phyloP scores from a whole-genome alignment of 2,113 vertebrate species.

The Microtus oregoni region DNA sequence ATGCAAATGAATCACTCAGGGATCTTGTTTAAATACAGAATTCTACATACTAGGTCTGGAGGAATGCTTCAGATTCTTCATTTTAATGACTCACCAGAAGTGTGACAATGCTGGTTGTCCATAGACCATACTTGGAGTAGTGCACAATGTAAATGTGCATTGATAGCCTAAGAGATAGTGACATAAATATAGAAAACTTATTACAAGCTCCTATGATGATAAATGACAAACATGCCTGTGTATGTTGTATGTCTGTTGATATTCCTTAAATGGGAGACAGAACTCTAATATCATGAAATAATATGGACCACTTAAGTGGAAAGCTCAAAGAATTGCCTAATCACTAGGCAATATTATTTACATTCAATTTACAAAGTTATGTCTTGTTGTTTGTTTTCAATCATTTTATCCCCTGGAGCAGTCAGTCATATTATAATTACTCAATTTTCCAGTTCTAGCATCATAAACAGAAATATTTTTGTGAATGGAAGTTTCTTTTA shows the following conservation, averaged over 20 bases:
- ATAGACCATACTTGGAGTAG: neutral
- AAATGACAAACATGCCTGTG: neutral
- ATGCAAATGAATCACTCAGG: neutral
- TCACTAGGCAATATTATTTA: neutral
- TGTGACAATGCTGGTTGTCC: neutral
- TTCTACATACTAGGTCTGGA: neutral
- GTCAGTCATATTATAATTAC: neutral
- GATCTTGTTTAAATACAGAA: conserved; percentile 14
- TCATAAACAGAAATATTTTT: neutral
- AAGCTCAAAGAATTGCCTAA: neutral
- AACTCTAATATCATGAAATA: neutral
- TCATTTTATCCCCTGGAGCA: neutral
- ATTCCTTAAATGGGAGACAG: neutral
- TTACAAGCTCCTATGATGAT: neutral
- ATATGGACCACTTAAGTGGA: neutral
- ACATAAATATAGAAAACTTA: neutral
- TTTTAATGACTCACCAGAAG: neutral
- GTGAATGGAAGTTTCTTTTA: neutral
- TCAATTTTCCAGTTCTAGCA: neutral
- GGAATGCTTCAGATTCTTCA: neutral
- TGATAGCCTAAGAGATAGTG: neutral
- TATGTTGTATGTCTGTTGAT: neutral
- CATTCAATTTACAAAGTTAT: neutral
- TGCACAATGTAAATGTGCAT: neutral
- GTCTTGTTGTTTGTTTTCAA: neutral